Evolutionary conservation across 1,140 invertebrate species (phyloP).

Genomic region (Pachypeltis micranthus): DNA sequence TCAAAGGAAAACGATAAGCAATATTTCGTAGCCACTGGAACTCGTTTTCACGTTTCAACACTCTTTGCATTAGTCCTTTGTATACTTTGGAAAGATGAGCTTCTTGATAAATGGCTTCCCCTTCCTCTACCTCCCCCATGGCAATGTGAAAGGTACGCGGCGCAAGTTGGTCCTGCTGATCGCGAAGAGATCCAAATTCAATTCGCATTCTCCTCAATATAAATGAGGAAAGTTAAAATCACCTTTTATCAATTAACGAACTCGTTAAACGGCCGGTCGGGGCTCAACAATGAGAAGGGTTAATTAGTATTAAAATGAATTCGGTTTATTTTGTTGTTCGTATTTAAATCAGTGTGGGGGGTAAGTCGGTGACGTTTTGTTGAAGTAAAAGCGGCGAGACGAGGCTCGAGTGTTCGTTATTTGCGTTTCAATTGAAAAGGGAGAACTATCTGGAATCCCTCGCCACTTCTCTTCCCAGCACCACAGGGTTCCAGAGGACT

Average conservation of each 20-base stretch:
- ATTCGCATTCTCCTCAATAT: slow-evolving; percentile 9
- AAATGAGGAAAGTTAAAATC: slow-evolving; percentile 16
- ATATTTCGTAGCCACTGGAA: no score
- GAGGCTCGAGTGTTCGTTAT: slow-evolving; percentile 18
- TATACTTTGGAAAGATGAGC: no score
- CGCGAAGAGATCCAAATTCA: slow-evolving; percentile 11
- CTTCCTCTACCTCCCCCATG: no score
- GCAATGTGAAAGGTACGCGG: no score
- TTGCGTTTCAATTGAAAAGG: slow-evolving; percentile 18
- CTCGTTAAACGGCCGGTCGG: slow-evolving; percentile 13
- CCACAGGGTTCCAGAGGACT: no score
- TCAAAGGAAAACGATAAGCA: no score
- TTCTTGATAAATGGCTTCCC: no score
- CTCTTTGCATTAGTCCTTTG: no score
- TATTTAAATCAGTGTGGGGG: slow-evolving; percentile 18
- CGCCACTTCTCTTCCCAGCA: no score
- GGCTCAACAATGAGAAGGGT: neutral
- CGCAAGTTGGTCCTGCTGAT: no score
- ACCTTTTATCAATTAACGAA: slow-evolving; percentile 18
- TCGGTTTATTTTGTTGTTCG: slow-evolving; percentile 16
- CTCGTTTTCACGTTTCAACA: no score
- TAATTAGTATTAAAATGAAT: slow-evolving; percentile 20
- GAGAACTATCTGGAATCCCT: neutral
- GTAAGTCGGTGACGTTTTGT: neutral
- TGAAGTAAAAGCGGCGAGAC: neutral